These are phyloP conservation scores for Galagoides demidoff DNA, from an alignment of 2,797 vertebrate genomes.

Conservation along the genomic window DNA sequence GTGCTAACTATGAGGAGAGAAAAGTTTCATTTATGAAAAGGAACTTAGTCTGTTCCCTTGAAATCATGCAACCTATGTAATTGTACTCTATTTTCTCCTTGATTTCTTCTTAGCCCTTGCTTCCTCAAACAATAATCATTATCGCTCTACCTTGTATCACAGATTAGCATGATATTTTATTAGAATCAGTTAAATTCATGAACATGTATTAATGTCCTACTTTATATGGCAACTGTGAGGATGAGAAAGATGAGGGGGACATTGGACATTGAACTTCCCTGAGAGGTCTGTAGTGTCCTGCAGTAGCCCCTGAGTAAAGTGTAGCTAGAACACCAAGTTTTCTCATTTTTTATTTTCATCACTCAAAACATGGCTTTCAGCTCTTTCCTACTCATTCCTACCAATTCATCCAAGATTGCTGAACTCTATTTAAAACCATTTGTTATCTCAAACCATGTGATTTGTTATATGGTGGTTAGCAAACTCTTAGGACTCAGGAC, in stretches of 20 bases:
- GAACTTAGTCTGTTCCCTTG: conserved; percentile 42
- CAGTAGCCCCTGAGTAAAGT: background rate
- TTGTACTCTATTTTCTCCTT: background rate
- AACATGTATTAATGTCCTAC: background rate
- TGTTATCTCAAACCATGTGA: background rate
- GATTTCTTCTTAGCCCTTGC: conserved; percentile 12
- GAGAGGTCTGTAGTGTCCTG: background rate
- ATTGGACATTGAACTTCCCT: background rate
- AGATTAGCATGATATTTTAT: conserved; percentile 9
- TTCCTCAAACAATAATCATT: conserved; percentile 34
- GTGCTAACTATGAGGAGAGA: conserved; percentile 7
- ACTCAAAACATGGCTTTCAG: background rate
- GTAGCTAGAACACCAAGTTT: background rate
- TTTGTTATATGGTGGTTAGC: background rate
- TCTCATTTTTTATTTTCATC: background rate
- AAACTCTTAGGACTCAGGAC: background rate
- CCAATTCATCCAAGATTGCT: background rate
- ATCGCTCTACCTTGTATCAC: background rate
- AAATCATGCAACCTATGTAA: background rate
- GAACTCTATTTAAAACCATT: background rate
- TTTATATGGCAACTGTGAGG: background rate
- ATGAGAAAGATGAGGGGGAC: background rate
- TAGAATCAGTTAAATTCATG: conserved; percentile 27
- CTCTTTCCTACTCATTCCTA: background rate
- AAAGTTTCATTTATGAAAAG: conserved; percentile 40